Base-by-base conservation (phyloP, 2,797 vertebrate genomes). In the Myoxocephalus aenaeus region DNA sequence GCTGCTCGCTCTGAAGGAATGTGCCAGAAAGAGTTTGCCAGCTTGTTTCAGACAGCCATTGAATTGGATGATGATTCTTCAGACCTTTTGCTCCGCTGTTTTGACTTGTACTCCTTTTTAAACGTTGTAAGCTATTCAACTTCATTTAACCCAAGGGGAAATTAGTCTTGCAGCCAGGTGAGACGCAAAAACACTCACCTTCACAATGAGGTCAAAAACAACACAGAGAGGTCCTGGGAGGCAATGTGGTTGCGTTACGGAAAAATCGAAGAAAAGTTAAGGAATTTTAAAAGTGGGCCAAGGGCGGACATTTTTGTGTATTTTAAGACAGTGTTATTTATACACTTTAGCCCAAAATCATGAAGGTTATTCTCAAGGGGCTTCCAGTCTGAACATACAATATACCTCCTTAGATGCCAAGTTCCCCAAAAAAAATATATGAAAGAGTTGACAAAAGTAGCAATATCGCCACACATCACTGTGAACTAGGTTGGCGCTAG, bases 1-100 rank as follows among this genome's bases (percentile, higher is more conserved):
- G 51, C 32, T 46, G 56, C 78, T 64, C 56, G 36, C 51, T 42
- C 68, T 27, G 29, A 65, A 64, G 22, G n/a, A 67, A 75, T 73
- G 46, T 72, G 36, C 71, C 57, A 68, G 34, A 27, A 7, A 36
- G 38, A 80, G 9, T 61, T 67, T 40, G 15, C 42, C 22, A 36
- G 53, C 50, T 22, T 68, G 40, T 79, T 73, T 79, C 22, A 66
- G 42, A 67, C 50, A 29, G 44, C 3, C 1, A 7, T 65, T 14
- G 13, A 59, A 34, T 20, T 67, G 29, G 38, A 70, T 22, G 14
- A 29, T 65, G 27, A 29, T 3, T 58, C 65, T 57, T 36, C 17
- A 20, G 18, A 29, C 9, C 18, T 50, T 67, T 22, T 69, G 15
- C 25, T 44, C 13, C 27, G 32, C 25, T 6, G 2, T 74, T 79